A percentile compares a stretch with the other conserved stretches of the same genome.
Conservation (phyloP, 2,888 invertebrate species). For the Pharmacophagus antenor region DNA sequence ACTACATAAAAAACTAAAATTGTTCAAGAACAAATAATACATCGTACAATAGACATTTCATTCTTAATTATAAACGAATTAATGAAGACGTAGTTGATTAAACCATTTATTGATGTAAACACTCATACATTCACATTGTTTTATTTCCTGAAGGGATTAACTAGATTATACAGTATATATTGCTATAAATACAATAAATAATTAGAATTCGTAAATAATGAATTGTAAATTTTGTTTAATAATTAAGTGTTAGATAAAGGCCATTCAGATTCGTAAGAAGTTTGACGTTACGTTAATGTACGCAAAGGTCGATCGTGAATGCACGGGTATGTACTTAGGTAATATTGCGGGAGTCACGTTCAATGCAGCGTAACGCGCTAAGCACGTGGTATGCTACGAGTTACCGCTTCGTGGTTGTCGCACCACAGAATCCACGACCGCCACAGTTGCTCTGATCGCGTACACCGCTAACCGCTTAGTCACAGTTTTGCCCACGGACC, state of each 20-base stretch:
- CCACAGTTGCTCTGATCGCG: slow-evolving; percentile 34
- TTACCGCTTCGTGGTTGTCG: slow-evolving; percentile 29
- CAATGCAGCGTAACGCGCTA: slow-evolving; percentile 24
- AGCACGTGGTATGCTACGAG: slow-evolving; percentile 30
- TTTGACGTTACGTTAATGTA: background rate
- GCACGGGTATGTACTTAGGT: slow-evolving; percentile 10
- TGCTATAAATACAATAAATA: too few relatives aligned
- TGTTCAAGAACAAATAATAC: slow-evolving; percentile 9
- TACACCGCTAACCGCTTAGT: slow-evolving; percentile 39
- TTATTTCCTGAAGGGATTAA: too few relatives aligned
- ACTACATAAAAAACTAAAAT: slow-evolving; percentile 4
- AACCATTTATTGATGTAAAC: background rate
- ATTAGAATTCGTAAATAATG: too few relatives aligned
- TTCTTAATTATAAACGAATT: background rate
- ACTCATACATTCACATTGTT: background rate
- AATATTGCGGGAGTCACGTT: slow-evolving; percentile 18
- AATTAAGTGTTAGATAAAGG: background rate
- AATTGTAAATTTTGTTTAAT: background rate
- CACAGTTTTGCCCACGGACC: slow-evolving; percentile 35
- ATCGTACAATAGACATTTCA: background rate
- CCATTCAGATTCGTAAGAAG: background rate
- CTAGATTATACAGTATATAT: too few relatives aligned
- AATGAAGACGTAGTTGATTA: background rate
- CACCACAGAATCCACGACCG: slow-evolving; percentile 34
- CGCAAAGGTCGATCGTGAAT: slow-evolving; percentile 1